Base-by-base conservation (phyloP, 2,888 invertebrate species). In the Baronia brevicornis region DNA sequence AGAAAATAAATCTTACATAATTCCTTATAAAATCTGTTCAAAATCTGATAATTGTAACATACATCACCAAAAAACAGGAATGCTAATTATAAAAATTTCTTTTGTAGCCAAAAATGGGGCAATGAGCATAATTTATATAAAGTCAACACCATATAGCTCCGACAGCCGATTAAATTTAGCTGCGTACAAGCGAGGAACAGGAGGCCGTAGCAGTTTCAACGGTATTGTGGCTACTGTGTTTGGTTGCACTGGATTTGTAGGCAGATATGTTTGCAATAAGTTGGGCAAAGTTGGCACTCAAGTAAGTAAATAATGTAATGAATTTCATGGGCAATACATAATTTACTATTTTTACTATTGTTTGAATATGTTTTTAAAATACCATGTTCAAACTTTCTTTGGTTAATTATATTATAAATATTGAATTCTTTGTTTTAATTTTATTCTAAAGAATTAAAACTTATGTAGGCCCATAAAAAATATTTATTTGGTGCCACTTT, bases 221-320 rank as follows among this genome's bases (percentile, higher is more conserved):
- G 99, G 99, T 0, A 87, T 94, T 33, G 96, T 98, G 2, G 96
- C 95, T n/a, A 99, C 99, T n/a, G 93, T 99, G 1, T 98, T 98
- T 69, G 98, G 98, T 29, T 89, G 90, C 33, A 91, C 91, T 17
- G 98, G 98, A 1, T 96, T 95, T 59, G 75, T 98, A 1, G 99
- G 98, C 0, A 86, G 90, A 44, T 91, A 92, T 82, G 89, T 98
- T 7, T 91, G 93, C 66, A 97, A 96, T 65, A 90, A 91, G 56
- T 84, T 99, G 32, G 98, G 97, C 54, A 95, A 93, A 77, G 88
- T 87, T 46, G 95, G 96, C 8, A 87, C 91, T 1, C 96, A 96
- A 88, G 90, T 90, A 71, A 50, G 35, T 30, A 8, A 3, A 14
- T 13, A 20, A 3, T 21, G 7, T 24, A 9, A 23, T n/a, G n/a